Evolutionary conservation across 1,140 invertebrate genomes (phyloP), one percentile per base, ranked within the genome.

Genomic region (Drosophila albomicans): DNA sequence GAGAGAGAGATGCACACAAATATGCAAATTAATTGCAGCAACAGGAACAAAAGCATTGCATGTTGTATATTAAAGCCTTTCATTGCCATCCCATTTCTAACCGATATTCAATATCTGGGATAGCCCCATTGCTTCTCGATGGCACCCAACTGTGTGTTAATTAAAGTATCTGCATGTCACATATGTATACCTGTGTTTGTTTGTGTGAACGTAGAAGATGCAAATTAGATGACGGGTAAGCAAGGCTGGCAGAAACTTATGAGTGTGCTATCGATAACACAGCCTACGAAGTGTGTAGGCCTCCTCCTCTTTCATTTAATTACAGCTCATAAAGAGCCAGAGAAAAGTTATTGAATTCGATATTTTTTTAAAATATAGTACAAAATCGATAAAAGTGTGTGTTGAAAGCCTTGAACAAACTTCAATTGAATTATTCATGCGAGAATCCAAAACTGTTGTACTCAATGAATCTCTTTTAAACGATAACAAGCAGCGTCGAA

Each of bases 11-110:
- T 43, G 62, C 52, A 51, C 57, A 43, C 51, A 63, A 63, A 46
- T 58, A 68, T 77, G 62, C 35, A 68, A 68, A 74, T 74, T 16
- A 65, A 32, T 11, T 11, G 46, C 43, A 46, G 48, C 7, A 45
- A 43, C n/a, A 59, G 20, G 35, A 61, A 61, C 51, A 54, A 11
- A 8, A 35, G 7, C 51, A 8, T 4, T n/a, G 8, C 48, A 48
- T 38, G 35, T 8, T 38, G 30, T 5, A 25, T 4, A 25, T 25
- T 25, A 46, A 13, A 46, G 6, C n/a, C n/a, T 46, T 5, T 5
- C 13, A 6, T 6, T 51, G 20, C 10, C 49, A 51, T 11, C 25
- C 25, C 35, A 10, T 8, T 54, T 7, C n/a, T 28, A n/a, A 54
- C 20, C 28, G 28, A 43, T 49, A 28, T 54, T 28, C 11, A 13